Conservation (phyloP, 2,113 vertebrate species). For the Archilochus colubris region DNA sequence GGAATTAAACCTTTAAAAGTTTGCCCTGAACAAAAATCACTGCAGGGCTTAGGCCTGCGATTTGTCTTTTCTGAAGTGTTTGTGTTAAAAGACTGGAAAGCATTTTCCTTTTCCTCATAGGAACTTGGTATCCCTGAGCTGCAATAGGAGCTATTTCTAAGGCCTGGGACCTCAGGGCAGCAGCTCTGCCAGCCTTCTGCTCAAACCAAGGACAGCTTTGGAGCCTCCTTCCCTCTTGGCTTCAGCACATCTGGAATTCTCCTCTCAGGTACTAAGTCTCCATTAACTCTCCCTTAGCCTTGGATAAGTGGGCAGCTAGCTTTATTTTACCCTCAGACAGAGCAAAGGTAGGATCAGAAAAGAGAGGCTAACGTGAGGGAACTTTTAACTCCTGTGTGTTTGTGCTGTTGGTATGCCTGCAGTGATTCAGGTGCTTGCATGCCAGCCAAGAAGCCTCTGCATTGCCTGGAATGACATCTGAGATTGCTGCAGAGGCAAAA, state of each 20-base stretch:
- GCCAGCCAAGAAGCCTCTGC: background rate
- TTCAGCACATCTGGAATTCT: background rate
- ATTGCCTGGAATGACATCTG: conserved; percentile 12
- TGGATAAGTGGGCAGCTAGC: background rate
- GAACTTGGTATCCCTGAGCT: background rate
- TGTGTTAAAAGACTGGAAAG: background rate
- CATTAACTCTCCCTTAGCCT: background rate
- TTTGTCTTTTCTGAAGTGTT: background rate
- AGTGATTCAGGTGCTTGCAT: background rate
- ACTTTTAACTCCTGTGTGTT: background rate
- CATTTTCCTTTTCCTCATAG: background rate
- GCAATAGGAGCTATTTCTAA: background rate
- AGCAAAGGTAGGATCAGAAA: background rate
- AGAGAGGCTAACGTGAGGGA: background rate
- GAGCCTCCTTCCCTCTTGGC: background rate
- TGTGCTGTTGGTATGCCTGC: background rate
- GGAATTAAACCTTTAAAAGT: background rate
- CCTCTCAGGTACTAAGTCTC: background rate
- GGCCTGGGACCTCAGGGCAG: background rate
- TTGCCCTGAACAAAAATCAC: background rate
- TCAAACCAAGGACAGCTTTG: background rate
- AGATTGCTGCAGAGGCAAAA: conserved; percentile 31
- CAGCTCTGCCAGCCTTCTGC: background rate
- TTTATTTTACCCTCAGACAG: conserved; percentile 3
- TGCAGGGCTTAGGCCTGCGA: background rate